Evolutionary conservation across 2,888 invertebrate species (phyloP).

Genomic region (Scaptomyza reducta): DNA sequence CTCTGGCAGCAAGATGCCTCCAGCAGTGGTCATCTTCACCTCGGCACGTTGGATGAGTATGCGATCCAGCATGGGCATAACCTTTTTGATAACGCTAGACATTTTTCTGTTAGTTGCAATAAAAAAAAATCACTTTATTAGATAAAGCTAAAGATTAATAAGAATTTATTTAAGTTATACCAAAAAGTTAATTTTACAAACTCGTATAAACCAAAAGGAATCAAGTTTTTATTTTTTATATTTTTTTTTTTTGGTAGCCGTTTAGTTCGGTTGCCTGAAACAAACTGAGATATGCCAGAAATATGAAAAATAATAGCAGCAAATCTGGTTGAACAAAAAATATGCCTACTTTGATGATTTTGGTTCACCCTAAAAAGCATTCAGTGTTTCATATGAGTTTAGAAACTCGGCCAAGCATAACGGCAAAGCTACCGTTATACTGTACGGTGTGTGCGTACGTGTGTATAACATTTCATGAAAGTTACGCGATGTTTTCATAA

Average conservation of each 20-base stretch:
- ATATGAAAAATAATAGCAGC: background rate
- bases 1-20: constrained; percentile 98
- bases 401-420: constrained; percentile 10
- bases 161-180: background rate
- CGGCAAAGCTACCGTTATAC: background rate
- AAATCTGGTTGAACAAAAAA: background rate
- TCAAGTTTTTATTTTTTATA: constrained; percentile 9
- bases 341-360: constrained; percentile 37
- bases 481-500: constrained; percentile 39
- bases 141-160: too few species aligned
- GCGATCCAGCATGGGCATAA: constrained; percentile 96
- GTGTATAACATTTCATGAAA: constrained; percentile 1
- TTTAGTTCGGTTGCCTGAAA: constrained; percentile 10
- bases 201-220: background rate
- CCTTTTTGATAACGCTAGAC: constrained; percentile 85
- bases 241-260: constrained; percentile 13
- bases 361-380: constrained; percentile 40
- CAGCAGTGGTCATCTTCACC: constrained; percentile 94
- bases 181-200: constrained; percentile 6
- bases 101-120: constrained; percentile 21
- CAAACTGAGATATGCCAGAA: constrained; percentile 29
- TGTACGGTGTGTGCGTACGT: constrained; percentile 1
- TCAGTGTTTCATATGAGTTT: background rate
- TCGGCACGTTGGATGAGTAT: constrained; percentile 96
- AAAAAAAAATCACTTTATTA: too few species aligned